phyloP scores from a whole-genome alignment of 1,140 invertebrate species.

The Bombus terrestris region DNA sequence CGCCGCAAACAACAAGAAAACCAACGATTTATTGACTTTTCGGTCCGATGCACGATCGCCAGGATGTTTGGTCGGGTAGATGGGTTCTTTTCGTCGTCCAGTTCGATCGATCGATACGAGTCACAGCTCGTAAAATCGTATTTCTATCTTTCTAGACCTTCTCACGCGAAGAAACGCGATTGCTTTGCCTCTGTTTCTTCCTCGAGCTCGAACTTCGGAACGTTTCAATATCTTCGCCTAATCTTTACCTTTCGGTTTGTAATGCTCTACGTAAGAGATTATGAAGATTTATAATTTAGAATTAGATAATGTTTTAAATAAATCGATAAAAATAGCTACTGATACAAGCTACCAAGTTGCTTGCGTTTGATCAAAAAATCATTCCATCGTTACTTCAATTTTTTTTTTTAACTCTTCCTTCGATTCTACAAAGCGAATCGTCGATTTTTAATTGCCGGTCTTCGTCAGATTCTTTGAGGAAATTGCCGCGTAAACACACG shows the following conservation, averaged over 20 bases:
- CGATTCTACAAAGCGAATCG: not conserved
- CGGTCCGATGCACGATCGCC: not conserved
- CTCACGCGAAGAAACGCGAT: too few relatives aligned
- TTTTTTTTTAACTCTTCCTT: too few relatives aligned
- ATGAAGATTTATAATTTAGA: constrained; percentile 1
- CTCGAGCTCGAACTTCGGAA: too few relatives aligned
- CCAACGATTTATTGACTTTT: constrained; percentile 67
- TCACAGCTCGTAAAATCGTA: not conserved
- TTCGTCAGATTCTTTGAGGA: too few relatives aligned
- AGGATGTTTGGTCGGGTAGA: not conserved
- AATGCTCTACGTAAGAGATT: not conserved
- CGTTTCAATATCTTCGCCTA: too few relatives aligned
- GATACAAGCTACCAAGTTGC: constrained; percentile 65
- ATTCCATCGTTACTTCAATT: not conserved
- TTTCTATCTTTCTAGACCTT: not conserved
- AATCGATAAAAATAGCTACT: constrained; percentile 60
- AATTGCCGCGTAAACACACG: not conserved
- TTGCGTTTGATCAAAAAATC: constrained; percentile 2
- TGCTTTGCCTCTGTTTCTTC: too few relatives aligned
- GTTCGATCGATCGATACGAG: not conserved
- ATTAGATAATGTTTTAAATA: constrained; percentile 2
- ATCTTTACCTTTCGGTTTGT: not conserved
- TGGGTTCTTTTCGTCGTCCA: constrained; percentile 3
- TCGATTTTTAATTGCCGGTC: not conserved
- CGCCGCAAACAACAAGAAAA: constrained; percentile 50